Percentiles rank a stretch among this genome's conserved stretches.
phyloP scores from a whole-genome alignment of 2,888 invertebrate species.

The Camptogramma bilineatum region DNA sequence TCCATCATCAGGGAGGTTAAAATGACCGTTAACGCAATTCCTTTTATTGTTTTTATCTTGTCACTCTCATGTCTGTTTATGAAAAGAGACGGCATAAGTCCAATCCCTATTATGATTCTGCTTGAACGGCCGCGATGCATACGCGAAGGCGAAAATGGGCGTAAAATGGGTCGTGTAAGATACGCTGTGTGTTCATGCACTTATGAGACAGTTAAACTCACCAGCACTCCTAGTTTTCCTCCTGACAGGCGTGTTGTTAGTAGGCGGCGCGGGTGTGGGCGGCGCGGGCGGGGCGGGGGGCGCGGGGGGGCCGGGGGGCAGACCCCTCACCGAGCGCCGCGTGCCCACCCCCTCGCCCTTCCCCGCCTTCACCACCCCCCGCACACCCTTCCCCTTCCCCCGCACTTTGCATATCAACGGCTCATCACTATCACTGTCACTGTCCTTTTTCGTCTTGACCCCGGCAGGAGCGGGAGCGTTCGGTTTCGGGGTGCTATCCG shows the following conservation, averaged over 20 bases:
- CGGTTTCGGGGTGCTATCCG: conserved; percentile 68
- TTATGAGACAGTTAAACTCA: no score
- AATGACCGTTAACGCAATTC: no score
- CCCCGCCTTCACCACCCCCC: conserved; percentile 50
- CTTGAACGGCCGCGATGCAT: no score
- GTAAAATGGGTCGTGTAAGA: no score
- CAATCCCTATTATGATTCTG: no score
- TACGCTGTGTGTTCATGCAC: no score
- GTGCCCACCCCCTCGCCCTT: conserved; percentile 81
- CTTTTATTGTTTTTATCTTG: no score
- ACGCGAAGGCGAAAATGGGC: no score
- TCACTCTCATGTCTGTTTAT: no score
- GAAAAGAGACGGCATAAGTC: no score
- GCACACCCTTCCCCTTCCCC: conserved; percentile 64
- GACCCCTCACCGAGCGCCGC: conserved; percentile 84
- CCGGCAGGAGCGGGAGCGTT: conserved; percentile 78
- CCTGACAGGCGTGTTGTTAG: conserved; percentile 64
- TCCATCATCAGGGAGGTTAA: no score
- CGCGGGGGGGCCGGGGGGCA: conserved; percentile 45
- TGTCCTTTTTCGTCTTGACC: conserved; percentile 85
- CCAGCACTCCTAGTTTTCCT: conserved; percentile 90
- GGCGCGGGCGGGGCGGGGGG: conserved; percentile 41
- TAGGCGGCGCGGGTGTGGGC: conserved; percentile 58
- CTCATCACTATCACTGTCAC: conserved; percentile 92
- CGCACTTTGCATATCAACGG: conserved; percentile 91